Conservation (phyloP, 37 sponge, comb jelly and placozoan species). For the Lycopodina hypogea region DNA sequence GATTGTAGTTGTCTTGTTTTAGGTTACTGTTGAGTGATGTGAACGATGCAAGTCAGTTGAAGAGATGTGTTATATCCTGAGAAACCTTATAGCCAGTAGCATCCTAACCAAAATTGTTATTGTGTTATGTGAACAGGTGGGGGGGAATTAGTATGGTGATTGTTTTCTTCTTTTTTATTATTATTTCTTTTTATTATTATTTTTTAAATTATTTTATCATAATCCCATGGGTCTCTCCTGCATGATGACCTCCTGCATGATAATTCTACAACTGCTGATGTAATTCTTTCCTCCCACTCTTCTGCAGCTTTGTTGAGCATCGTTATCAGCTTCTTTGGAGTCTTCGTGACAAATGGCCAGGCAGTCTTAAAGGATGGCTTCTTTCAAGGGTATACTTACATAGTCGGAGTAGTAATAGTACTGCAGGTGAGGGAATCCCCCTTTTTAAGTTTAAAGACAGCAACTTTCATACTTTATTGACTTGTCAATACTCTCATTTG, state of each 20-base stretch:
- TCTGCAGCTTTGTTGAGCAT: conserved; percentile 60
- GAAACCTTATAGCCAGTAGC: no score
- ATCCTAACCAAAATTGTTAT: no score
- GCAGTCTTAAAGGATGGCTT: conserved; percentile 66
- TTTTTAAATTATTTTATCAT: no score
- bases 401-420: conserved; percentile 56
- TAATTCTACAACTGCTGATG: not conserved
- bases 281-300: not conserved
- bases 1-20: no score
- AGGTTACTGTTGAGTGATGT: no score
- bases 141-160: no score
- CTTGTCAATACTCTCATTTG: not conserved
- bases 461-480: not conserved
- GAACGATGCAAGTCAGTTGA: no score
- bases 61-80: no score
- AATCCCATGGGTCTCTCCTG: no score
- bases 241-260: not conserved
- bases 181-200: no score
- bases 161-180: no score
- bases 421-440: conserved; percentile 20
- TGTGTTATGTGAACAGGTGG: no score
- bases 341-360: conserved; percentile 49
- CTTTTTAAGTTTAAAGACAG: not conserved
- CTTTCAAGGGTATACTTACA: conserved; percentile 76
- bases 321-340: conserved; percentile 59